These are phyloP conservation scores for Anagrus nilaparvatae DNA, from an alignment of 1,140 invertebrate species.

Conservation along the genomic window DNA sequence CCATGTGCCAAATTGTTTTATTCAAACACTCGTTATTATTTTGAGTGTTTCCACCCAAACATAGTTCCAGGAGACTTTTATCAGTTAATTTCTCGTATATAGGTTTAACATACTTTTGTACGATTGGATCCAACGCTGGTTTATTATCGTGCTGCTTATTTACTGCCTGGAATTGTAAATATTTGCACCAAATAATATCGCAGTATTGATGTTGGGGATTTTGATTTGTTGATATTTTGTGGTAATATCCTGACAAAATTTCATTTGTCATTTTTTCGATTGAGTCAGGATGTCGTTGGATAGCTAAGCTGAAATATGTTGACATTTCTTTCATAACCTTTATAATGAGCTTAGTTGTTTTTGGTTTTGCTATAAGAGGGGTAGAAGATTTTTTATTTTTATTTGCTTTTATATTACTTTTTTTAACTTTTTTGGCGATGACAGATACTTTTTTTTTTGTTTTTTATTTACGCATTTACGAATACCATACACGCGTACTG, in stretches of 20 bases:
- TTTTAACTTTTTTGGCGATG: too few species aligned
- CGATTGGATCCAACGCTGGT: slow-evolving; percentile 9
- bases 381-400: too few species aligned
- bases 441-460: too few species aligned
- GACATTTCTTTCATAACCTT: slow-evolving; percentile 5
- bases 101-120: slow-evolving; percentile 7
- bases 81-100: slow-evolving; percentile 14
- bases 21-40: slow-evolving; percentile 13
- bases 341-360: not conserved
- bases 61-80: slow-evolving; percentile 10
- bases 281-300: slow-evolving; percentile 3
- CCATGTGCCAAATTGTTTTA: slow-evolving; percentile 10
- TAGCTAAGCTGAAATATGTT: slow-evolving; percentile 1
- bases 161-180: slow-evolving; percentile 1
- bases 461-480: too few species aligned
- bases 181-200: slow-evolving; percentile 7
- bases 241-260: slow-evolving; percentile 10
- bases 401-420: too few species aligned
- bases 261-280: slow-evolving; percentile 6
- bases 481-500: too few species aligned
- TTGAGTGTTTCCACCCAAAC: slow-evolving; percentile 12
- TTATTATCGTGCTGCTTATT: slow-evolving; percentile 10
- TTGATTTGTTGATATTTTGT: slow-evolving; percentile 9
- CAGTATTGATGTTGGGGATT: slow-evolving; percentile 7
- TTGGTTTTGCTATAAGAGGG: too few species aligned